phyloP scores from a whole-genome alignment of 2,113 vertebrate genomes.

The Neotoma lepida region DNA sequence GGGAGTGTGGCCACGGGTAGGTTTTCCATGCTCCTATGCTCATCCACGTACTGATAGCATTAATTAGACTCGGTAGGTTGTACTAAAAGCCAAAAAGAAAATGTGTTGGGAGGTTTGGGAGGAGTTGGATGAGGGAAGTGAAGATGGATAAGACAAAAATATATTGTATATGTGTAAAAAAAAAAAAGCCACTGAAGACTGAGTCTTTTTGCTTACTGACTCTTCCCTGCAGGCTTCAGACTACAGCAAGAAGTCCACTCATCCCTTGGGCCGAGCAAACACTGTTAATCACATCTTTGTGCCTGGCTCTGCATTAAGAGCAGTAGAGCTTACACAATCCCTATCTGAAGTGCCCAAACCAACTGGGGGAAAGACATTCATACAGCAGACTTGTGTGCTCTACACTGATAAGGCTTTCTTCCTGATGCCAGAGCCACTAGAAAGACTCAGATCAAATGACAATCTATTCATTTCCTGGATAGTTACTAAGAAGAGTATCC shows the following conservation, averaged over 20 bases:
- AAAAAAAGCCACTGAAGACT: neutral
- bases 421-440: neutral
- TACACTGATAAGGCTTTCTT: neutral
- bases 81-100: neutral
- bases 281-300: neutral
- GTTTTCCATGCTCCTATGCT: neutral
- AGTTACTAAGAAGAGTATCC: neutral
- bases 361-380: neutral
- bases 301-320: neutral
- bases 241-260: fast-evolving
- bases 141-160: no score
- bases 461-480: neutral
- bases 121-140: neutral
- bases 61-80: neutral
- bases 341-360: neutral
- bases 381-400: neutral
- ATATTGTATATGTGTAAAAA: neutral
- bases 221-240: neutral
- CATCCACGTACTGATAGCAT: neutral
- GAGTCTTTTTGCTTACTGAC: neutral
- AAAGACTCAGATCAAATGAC: neutral
- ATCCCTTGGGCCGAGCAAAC: neutral
- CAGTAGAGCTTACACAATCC: neutral
- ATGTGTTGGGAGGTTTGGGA: neutral
- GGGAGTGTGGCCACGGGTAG: neutral